phyloP scores from a whole-genome alignment of 2,797 vertebrate genomes.

The Oreonectes daqikongensis region DNA sequence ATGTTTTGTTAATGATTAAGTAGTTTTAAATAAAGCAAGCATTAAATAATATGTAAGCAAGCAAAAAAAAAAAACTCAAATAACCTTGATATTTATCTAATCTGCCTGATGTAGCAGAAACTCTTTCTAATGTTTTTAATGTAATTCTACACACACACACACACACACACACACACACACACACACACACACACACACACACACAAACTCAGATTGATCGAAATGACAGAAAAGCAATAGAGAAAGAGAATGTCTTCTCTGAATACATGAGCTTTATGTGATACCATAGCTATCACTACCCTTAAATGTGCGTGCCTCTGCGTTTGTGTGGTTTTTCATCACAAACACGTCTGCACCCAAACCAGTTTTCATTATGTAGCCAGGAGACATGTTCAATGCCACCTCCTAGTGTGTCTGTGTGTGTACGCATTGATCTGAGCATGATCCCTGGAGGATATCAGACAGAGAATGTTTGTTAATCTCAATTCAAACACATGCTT shows the following conservation, averaged over 20 bases:
- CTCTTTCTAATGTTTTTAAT: neutral
- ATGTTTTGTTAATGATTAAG: no score
- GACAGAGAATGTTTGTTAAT: slow-evolving; percentile 45
- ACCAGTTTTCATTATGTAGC: slow-evolving; percentile 30
- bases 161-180: no score
- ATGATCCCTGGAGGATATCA: slow-evolving; percentile 39
- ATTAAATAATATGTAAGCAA: slow-evolving; percentile 8
- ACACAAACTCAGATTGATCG: neutral
- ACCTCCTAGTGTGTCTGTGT: slow-evolving; percentile 12
- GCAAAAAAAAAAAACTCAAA: slow-evolving; percentile 13
- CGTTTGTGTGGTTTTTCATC: neutral
- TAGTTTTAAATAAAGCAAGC: no score
- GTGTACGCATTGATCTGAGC: slow-evolving; percentile 39
- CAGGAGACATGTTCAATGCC: slow-evolving; percentile 31
- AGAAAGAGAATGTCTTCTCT: neutral
- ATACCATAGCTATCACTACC: neutral
- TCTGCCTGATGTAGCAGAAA: neutral
- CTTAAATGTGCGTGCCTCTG: neutral
- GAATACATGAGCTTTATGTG: slow-evolving; percentile 6
- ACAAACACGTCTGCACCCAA: slow-evolving; percentile 19
- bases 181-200: no score
- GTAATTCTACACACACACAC: slow-evolving; percentile 1
- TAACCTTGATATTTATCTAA: slow-evolving; percentile 7
- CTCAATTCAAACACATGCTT: slow-evolving; percentile 44
- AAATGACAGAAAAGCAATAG: neutral